Evolutionary conservation across 2,797 vertebrate species (phyloP).

Genomic region (Pseudochirops cupreus): DNA sequence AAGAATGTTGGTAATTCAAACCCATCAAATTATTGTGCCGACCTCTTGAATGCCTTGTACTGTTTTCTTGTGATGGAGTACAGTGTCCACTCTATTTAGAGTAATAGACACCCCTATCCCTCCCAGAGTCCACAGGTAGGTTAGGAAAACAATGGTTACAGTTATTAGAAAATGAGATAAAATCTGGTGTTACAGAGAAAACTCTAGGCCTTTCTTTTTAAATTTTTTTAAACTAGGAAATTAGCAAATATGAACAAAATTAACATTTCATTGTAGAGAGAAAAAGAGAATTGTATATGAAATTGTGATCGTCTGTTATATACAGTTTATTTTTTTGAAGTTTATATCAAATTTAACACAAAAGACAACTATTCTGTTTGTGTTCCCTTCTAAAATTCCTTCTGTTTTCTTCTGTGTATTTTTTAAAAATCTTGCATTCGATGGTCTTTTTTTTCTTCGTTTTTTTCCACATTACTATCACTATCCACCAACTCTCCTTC

Average conservation of each 20-base stretch:
- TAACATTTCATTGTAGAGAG: background rate
- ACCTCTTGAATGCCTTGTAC: slow-evolving; percentile 2
- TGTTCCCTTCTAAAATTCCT: background rate
- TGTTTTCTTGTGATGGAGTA: slow-evolving; percentile 4
- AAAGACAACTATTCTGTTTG: background rate
- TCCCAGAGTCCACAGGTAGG: background rate
- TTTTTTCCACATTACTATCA: background rate
- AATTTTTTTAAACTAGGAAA: background rate
- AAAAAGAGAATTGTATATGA: background rate
- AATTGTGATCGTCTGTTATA: background rate
- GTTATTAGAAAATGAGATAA: slow-evolving; percentile 27
- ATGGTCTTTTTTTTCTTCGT: background rate
- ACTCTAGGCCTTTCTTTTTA: background rate
- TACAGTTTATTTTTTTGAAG: background rate
- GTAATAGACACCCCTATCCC: background rate
- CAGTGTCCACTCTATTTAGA: background rate
- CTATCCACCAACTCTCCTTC: background rate
- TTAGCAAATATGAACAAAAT: background rate
- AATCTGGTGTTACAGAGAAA: background rate
- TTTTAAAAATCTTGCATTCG: background rate
- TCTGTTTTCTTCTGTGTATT: background rate
- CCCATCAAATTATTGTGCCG: background rate
- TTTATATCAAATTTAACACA: background rate
- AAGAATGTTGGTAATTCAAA: background rate
- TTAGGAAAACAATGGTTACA: background rate